Conservation (phyloP, 2,888 invertebrate genomes). For the Drosophila anomelani region DNA sequence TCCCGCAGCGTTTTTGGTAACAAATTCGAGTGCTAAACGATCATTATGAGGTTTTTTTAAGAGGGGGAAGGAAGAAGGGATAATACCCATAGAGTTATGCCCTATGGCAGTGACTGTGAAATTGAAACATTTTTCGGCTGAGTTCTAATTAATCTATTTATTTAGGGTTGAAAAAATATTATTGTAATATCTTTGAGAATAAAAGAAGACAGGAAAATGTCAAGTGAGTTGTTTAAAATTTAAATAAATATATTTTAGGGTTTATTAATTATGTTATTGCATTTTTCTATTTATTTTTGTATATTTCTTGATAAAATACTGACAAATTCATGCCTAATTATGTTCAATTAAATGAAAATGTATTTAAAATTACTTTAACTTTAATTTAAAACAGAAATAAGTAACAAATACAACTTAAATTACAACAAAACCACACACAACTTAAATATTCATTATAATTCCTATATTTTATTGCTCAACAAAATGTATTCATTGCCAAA, state of each 20-base stretch:
- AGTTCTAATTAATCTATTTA: conserved; percentile 39
- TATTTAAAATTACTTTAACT: rapidly evolving
- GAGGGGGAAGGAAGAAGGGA: conserved; percentile 8
- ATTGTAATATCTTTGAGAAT: not conserved
- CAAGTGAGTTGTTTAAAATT: not conserved
- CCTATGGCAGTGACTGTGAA: conserved; percentile 32
- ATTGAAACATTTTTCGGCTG: conserved; percentile 40
- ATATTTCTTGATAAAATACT: too few species aligned
- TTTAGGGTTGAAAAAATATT: not conserved
- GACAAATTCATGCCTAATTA: not conserved
- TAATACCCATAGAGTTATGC: conserved; percentile 10
- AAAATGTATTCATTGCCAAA: not conserved
- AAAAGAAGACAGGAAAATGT: not conserved
- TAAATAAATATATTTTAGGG: not conserved
- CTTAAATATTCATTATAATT: rapidly evolving
- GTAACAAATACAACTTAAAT: not conserved
- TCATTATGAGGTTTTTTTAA: conserved; percentile 73
- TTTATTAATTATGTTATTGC: not conserved
- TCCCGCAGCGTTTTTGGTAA: conserved; percentile 31
- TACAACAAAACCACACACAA: not conserved
- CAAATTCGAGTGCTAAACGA: conserved; percentile 75
- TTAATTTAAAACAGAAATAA: not conserved
- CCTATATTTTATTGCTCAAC: not conserved
- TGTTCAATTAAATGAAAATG: not conserved
- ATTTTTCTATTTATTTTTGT: not conserved